Base-by-base conservation (phyloP, 2,797 vertebrate species). In the Allobates femoralis region DNA sequence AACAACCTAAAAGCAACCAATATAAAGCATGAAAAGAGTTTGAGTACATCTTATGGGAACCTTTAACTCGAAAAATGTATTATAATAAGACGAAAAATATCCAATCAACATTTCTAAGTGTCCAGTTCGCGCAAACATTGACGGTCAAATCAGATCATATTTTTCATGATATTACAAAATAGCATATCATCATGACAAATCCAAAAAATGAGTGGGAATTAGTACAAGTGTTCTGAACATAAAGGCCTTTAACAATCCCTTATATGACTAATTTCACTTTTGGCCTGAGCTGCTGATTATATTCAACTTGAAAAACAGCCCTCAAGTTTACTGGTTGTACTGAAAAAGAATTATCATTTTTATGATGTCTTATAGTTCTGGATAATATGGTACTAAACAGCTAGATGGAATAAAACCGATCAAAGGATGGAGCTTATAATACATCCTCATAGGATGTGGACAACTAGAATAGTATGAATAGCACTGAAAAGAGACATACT, bases 261-360 rank as follows among this genome's bases (percentile, higher is more conserved):
- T 71, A 37, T 37, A 41, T 71, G 67, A 71, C 34, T 71, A 71
- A 71, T 71, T 18, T 41, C 23, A 23, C 37, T 71, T 37, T 71
- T 23, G 67, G 67, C 67, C 34, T 23, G 67, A 37, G 67, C 34
- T 12, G 34, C 19, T 37, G 67, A 3, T 71, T 8, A 71, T 71
- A 41, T 41, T 23, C 12, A 71, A 12, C 8, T 3, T 21, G 19
- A 23, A 69, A 37, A 69, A 71, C 19, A 71, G 67, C 7, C 32
- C 67, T 37, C 7, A 41, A n/a, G 67, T 71, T 71, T 71, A 66
- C 23, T 16, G 62, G 62, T n/a, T 66, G 66, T 30, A 67, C 3
- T 32, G 66, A 18, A 19, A 34, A 28, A 64, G 62, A 64, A 64
- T 64, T 30, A 15, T 64, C n/a, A 62, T 26, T 14, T 12, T 62